phyloP scores from a whole-genome alignment of 2,797 vertebrate species.

The Enteromius argenteus region DNA sequence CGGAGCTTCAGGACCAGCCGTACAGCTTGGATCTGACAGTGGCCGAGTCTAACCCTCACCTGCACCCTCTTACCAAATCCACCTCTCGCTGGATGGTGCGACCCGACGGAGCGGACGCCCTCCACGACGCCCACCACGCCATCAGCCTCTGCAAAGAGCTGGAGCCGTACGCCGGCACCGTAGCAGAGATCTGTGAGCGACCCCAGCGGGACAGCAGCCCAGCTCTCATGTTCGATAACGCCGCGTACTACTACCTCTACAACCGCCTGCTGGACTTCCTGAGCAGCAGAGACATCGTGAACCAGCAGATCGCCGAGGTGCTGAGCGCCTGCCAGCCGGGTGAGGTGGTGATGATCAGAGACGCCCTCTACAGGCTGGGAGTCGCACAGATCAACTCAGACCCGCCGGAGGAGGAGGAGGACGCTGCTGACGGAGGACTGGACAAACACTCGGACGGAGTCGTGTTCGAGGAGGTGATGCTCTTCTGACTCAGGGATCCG shows the following conservation, averaged over 20 bases:
- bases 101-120: slow-evolving; percentile 67
- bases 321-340: slow-evolving; percentile 93
- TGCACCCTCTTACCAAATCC: slow-evolving; percentile 87
- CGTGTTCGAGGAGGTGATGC: slow-evolving; percentile 10
- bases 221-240: slow-evolving; percentile 86
- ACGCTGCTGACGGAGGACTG: slow-evolving; percentile 36
- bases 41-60: slow-evolving; percentile 78
- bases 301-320: slow-evolving; percentile 90
- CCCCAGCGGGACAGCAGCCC: slow-evolving; percentile 63
- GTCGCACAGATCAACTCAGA: slow-evolving; percentile 95
- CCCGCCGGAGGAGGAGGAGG: slow-evolving; percentile 76
- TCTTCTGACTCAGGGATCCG: neutral
- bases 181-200: slow-evolving; percentile 72
- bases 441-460: neutral
- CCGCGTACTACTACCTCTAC: slow-evolving; percentile 96
- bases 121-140: slow-evolving; percentile 75
- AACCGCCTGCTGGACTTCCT: slow-evolving; percentile 96
- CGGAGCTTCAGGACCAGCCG: slow-evolving; percentile 90
- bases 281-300: slow-evolving; percentile 92
- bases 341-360: slow-evolving; percentile 95
- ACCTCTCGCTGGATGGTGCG: slow-evolving; percentile 73
- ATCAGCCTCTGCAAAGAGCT: slow-evolving; percentile 88
- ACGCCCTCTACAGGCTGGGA: slow-evolving; percentile 91
- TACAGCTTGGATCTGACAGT: slow-evolving; percentile 81
- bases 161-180: slow-evolving; percentile 81